Evolutionary conservation across 2,113 vertebrate genomes (phyloP), one percentile per base, ranked within the genome.

Genomic region (Cochlearius cochlearius): DNA sequence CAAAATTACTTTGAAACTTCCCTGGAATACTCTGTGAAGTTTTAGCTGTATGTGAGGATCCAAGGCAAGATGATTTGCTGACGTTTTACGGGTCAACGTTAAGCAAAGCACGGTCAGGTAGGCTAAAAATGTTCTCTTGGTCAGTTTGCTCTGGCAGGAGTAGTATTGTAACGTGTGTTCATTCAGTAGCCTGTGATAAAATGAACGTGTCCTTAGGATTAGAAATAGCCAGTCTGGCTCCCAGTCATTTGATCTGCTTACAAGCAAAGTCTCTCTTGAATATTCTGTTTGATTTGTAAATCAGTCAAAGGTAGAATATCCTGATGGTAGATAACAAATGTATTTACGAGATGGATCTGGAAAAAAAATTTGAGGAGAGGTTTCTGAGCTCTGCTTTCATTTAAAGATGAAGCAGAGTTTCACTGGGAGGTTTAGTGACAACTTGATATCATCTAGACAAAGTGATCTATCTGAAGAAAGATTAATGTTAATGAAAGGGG

Each of bases 401-500:
- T 92, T 86, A 72, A 95, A 86, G 62, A 67, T 73, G 77, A 91
- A 89, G 72, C 36, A 90, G 47, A 81, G 39, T 92, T 92, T 96
- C 55, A 63, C 11, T 92, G 49, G 53, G 80, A 91, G 66, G 32
- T 59, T 92, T 90, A 75, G 75, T 84, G 86, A 94, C 86, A 94
- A 86, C 74, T 88, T 94, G 85, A 39, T 85, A 79, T 88, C 36
- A 59, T 91, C 94, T 96, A 94, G 95, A 91, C 69, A 95, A 59
- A 25, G 71, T 71, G 76, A 97, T 95, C 36, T 92, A 29, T 91
- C 67, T 92, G 96, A 88, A 74, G 66, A 85, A 96, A 96, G 78
- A 91, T 97, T 93, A 95, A 94, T 88, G 63, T 90, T 96, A 96
- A 97, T 97, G 97, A 92, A 96, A 97, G 69, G 96, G 89, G 64